Conservation (phyloP, 2,797 vertebrate species). For the Carapus acus region DNA sequence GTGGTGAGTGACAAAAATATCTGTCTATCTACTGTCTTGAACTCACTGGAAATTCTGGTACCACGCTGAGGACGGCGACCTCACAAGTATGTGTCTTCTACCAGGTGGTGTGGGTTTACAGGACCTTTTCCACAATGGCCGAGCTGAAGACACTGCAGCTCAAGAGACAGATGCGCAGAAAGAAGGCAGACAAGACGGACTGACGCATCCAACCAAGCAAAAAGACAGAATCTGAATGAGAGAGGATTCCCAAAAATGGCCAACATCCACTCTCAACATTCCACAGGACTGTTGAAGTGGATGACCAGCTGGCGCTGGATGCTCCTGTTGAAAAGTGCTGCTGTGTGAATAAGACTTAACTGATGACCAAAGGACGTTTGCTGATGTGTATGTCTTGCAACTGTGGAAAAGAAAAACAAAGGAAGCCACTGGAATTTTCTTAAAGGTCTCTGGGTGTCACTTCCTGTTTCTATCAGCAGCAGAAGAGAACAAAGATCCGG, state of each 20-base stretch:
- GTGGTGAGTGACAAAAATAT: conserved; percentile 76
- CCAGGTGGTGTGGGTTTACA: conserved; percentile 86
- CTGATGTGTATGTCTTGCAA: conserved; percentile 32
- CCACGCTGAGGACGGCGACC: too few relatives aligned
- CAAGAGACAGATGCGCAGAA: conserved; percentile 71
- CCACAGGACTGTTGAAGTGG: conserved; percentile 25
- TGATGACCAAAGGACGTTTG: conserved; percentile 35
- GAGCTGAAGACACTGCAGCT: conserved; percentile 84
- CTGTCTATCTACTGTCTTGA: too few relatives aligned
- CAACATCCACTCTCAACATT: neutral
- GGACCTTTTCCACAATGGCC: conserved; percentile 84
- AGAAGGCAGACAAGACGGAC: conserved; percentile 69
- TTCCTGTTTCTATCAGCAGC: neutral
- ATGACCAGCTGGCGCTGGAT: neutral
- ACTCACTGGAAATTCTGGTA: too few relatives aligned
- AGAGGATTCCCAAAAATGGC: conserved; percentile 30
- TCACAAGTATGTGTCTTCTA: conserved; percentile 8
- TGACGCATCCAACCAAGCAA: conserved; percentile 46
- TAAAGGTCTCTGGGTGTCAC: neutral
- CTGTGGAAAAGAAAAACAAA: conserved; percentile 21
- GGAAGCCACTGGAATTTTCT: conserved; percentile 7
- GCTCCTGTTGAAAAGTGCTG: conserved; percentile 5
- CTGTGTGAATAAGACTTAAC: conserved; percentile 16
- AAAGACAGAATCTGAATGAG: conserved; percentile 24
- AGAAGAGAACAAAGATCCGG: too few relatives aligned